Evolutionary conservation across 2,113 vertebrate species (phyloP).

Genomic region (Epinephelus moara): DNA sequence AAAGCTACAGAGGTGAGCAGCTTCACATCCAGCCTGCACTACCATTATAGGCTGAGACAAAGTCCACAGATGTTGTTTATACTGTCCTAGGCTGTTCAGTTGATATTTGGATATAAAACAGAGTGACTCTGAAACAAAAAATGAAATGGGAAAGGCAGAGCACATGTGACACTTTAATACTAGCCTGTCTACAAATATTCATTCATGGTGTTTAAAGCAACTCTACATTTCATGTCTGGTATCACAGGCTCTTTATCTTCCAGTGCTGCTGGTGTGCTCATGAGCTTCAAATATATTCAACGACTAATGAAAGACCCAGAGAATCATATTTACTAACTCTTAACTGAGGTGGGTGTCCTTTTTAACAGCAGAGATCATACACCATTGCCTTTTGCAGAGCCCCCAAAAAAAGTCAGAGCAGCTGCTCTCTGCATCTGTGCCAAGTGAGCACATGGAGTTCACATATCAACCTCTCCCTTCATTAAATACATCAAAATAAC

Average conservation of each 20-base stretch:
- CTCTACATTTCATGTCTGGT: background rate
- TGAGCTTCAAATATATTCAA: background rate
- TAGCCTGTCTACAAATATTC: background rate
- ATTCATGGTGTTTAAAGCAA: background rate
- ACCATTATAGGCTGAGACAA: background rate
- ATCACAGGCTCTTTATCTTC: background rate
- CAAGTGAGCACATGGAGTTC: background rate
- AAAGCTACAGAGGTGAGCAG: constrained; percentile 11
- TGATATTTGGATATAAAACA: background rate
- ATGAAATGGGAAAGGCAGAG: background rate
- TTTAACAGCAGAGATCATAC: background rate
- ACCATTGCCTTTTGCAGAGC: background rate
- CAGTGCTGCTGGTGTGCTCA: background rate
- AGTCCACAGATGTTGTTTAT: background rate
- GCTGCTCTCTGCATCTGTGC: background rate
- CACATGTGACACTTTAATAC: background rate
- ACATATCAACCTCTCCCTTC: background rate
- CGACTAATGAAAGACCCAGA: background rate
- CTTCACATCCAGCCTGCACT: constrained; percentile 36
- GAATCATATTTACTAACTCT: background rate
- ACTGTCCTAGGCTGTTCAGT: background rate
- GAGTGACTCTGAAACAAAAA: background rate
- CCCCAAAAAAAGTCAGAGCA: background rate
- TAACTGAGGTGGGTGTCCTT: background rate
- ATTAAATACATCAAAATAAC: constrained; percentile 28